A percentile compares a stretch with the other conserved stretches of the same genome.
phyloP scores from a whole-genome alignment of 2,888 invertebrate species.

The Drosophila lacicola region DNA sequence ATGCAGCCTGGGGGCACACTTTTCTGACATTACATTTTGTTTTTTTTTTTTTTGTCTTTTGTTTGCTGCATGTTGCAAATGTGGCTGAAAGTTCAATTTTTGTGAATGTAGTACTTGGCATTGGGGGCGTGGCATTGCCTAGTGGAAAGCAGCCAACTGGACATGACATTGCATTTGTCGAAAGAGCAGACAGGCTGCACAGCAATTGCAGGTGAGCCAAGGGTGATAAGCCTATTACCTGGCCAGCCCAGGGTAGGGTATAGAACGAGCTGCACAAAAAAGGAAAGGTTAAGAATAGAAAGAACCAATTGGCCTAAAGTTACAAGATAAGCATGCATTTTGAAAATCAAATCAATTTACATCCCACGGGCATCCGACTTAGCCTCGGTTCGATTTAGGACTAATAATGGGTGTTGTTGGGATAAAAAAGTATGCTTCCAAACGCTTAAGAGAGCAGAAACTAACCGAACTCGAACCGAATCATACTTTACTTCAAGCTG shows the following conservation, averaged over 20 bases:
- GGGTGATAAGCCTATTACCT: conserved; percentile 3
- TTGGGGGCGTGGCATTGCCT: conserved; percentile 27
- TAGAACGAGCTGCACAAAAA: background rate
- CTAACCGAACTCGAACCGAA: too few relatives aligned
- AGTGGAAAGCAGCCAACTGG: conserved; percentile 24
- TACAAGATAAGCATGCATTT: background rate
- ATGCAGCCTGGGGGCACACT: conserved; percentile 36
- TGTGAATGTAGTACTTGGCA: conserved; percentile 7
- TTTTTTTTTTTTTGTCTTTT: conserved; percentile 13
- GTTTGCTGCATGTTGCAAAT: conserved; percentile 18
- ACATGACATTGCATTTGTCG: conserved; percentile 27
- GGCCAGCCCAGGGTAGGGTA: background rate
- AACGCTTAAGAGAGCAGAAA: too few relatives aligned
- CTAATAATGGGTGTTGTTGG: too few relatives aligned
- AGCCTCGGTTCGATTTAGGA: too few relatives aligned
- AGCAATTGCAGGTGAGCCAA: conserved; percentile 23
- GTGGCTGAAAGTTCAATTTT: conserved; percentile 34
- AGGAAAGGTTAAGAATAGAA: background rate
- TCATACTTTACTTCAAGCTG: too few relatives aligned
- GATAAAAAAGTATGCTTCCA: too few relatives aligned
- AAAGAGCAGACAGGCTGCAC: background rate
- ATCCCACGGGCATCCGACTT: too few relatives aligned
- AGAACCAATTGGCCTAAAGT: background rate
- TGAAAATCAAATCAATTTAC: background rate
- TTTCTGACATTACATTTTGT: conserved; percentile 40